These are phyloP conservation scores for Stegana nigrithorax DNA, from an alignment of 2,888 invertebrate species.

Conservation along the genomic window DNA sequence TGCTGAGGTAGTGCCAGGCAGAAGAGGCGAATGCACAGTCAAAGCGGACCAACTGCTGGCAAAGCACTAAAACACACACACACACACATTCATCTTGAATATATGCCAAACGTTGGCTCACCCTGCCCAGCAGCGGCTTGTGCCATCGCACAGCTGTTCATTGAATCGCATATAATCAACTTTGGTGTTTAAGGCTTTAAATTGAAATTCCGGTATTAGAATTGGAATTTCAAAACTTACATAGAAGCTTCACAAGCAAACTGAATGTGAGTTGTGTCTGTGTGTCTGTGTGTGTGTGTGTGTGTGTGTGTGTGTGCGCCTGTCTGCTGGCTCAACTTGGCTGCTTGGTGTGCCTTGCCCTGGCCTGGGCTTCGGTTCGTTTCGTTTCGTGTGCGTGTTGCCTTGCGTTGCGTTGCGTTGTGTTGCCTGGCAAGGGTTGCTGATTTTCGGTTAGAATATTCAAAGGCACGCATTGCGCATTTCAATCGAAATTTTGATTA, in stretches of 20 bases:
- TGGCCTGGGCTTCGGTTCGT: neutral
- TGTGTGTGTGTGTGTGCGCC: constrained; percentile 10
- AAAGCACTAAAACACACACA: too few relatives aligned
- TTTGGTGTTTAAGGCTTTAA: constrained; percentile 62
- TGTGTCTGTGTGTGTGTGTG: constrained; percentile 25
- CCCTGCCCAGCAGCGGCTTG: too few relatives aligned
- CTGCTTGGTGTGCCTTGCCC: neutral
- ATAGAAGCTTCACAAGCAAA: neutral
- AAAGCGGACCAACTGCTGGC: too few relatives aligned
- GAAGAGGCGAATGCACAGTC: too few relatives aligned
- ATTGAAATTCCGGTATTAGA: constrained; percentile 61
- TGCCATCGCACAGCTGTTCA: constrained; percentile 34
- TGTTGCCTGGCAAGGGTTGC: neutral
- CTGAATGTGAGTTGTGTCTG: neutral
- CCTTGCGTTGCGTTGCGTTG: constrained; percentile 15
- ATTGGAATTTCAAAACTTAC: constrained; percentile 46
- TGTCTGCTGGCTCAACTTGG: constrained; percentile 21
- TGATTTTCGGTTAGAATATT: neutral
- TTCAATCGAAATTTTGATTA: constrained; percentile 6
- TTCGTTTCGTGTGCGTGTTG: too few relatives aligned
- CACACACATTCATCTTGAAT: too few relatives aligned
- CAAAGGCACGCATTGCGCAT: constrained; percentile 5
- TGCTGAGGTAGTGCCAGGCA: too few relatives aligned
- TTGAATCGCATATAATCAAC: constrained; percentile 58
- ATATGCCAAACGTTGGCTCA: too few relatives aligned